Evolutionary conservation across 2,797 vertebrate genomes (phyloP).

Genomic region (Diplodus puntazzo): DNA sequence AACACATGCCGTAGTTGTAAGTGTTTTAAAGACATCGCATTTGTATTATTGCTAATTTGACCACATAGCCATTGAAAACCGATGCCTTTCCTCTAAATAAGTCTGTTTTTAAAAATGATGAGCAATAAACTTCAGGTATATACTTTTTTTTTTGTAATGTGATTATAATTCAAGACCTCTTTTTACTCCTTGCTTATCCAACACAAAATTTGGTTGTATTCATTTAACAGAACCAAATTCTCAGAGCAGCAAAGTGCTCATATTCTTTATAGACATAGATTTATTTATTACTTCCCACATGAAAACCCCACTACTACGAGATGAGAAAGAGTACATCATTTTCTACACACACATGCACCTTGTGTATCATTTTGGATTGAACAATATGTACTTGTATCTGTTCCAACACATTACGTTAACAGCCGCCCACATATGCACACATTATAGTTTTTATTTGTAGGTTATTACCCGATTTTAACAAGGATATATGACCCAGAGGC

Average conservation of each 20-base stretch:
- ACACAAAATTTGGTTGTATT: neutral
- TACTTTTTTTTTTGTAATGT: neutral
- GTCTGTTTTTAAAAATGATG: neutral
- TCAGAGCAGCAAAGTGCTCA: neutral
- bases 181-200: neutral
- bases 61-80: no score
- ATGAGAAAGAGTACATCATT: neutral
- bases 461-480: neutral
- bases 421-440: slow-evolving; percentile 1
- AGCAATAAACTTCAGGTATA: neutral
- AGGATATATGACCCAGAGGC: neutral
- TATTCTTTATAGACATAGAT: neutral
- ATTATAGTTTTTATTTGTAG: slow-evolving; percentile 3
- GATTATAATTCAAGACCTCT: neutral
- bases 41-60: no score
- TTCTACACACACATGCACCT: neutral
- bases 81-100: no score
- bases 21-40: no score
- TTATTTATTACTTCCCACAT: slow-evolving; percentile 2
- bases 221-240: neutral
- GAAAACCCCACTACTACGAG: neutral
- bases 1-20: no score
- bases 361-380: neutral
- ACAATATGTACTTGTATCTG: neutral
- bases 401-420: slow-evolving; percentile 8